phyloP scores from a whole-genome alignment of 2,797 vertebrate genomes.

The Myripristis murdjan region DNA sequence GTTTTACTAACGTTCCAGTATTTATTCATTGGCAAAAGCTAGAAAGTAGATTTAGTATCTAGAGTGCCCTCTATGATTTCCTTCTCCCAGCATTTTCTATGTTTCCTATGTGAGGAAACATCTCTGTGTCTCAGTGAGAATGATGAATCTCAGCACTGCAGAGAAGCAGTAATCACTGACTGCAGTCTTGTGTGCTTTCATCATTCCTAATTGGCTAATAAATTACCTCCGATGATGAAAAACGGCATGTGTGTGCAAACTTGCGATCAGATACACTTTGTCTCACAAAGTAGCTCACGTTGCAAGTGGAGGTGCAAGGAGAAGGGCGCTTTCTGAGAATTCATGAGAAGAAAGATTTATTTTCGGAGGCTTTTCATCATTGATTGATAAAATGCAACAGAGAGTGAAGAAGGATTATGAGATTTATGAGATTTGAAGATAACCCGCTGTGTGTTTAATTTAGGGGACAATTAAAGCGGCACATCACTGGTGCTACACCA shows the following conservation, averaged over 20 bases:
- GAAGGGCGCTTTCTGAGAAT: slow-evolving; percentile 19
- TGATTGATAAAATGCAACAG: slow-evolving; percentile 73
- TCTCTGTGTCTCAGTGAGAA: slow-evolving; percentile 46
- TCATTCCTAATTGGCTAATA: slow-evolving; percentile 76
- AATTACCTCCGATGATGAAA: slow-evolving; percentile 72
- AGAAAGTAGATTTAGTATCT: slow-evolving; percentile 26
- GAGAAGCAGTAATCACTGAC: slow-evolving; percentile 66
- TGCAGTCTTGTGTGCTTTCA: slow-evolving; percentile 65
- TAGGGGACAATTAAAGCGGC: slow-evolving; percentile 75
- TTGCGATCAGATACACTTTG: slow-evolving; percentile 61
- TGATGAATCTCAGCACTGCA: slow-evolving; percentile 64
- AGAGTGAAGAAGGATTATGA: slow-evolving; percentile 72
- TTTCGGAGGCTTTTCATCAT: slow-evolving; percentile 35
- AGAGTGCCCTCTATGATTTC: slow-evolving; percentile 38
- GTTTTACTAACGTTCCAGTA: no score
- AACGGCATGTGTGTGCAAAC: slow-evolving; percentile 57
- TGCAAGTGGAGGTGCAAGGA: slow-evolving; percentile 12
- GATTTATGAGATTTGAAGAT: slow-evolving; percentile 80
- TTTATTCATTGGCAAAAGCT: no score
- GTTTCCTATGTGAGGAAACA: slow-evolving; percentile 27
- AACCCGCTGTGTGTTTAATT: slow-evolving; percentile 74
- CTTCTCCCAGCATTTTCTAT: slow-evolving; percentile 23
- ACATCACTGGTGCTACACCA: slow-evolving; percentile 54
- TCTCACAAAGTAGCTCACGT: slow-evolving; percentile 49
- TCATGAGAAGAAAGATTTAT: slow-evolving; percentile 17